Base-by-base conservation (phyloP, 2,888 invertebrate genomes). In the Choristoneura rosaceana region DNA sequence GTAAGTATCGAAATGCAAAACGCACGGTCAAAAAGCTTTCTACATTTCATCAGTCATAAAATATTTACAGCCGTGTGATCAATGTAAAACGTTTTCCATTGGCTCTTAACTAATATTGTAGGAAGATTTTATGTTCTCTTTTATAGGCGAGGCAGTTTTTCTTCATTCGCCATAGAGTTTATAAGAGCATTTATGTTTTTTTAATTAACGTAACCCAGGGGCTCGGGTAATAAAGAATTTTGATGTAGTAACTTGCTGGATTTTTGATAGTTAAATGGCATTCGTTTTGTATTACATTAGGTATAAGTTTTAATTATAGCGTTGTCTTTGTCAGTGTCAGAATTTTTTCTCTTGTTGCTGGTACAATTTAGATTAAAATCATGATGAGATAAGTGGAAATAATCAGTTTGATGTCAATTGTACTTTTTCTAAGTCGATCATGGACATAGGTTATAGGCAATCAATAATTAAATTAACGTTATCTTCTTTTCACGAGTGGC, bases 131-230 rank as follows among this genome's bases (percentile, higher is more conserved):
- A 71, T 67, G 62, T 62, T 63, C 62, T 12, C 47, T 67, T 67
- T 67, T 67, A 71, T 62, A 58, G 71, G 58, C 43, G 38, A 67
- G 52, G 55, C 62, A 67, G 67, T 67, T 71, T 61, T 66, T 67
- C 71, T 45, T 63, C 66, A 66, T 71, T 62, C 47, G 45, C 47
- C 47, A 61, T 45, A 61, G 14, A 55, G 67, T 67, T 67, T 62
- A 67, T 62, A 62, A 55, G 50, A 43, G 17, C 70, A 52, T 71
- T 71, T 63, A 71, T 71, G 71, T 38, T 67, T 62, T 67, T 63
- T 71, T 67, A 71, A 71, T 67, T 71, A 71, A 67, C 71, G 71
- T 71, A 67, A 68, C 62, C 8, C 62, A 47, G 66, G 8, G 66
- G 52, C 47, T 58, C 38, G 34, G 41, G 60, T 34, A 50, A 59